Conservation (phyloP, 2,888 invertebrate species). For the Agonum fuliginosum region DNA sequence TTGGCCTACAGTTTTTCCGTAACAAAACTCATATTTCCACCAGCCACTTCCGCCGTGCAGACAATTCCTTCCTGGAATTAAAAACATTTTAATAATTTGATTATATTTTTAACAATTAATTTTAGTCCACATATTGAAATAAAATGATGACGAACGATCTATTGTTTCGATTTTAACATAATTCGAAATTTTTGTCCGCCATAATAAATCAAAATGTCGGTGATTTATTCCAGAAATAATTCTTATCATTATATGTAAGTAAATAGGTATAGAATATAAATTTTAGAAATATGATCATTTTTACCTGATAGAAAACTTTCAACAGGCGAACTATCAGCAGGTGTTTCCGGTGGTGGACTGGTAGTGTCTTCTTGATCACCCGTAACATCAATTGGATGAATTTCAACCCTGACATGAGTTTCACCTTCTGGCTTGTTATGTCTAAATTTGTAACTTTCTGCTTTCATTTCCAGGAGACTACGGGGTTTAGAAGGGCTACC, state of each 20-base stretch:
- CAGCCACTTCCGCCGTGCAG: constrained; percentile 94
- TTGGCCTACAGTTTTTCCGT: constrained; percentile 91
- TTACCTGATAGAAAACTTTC: constrained; percentile 88
- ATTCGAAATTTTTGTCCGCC: too few species aligned
- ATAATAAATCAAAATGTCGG: too few species aligned
- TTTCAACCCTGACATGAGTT: constrained; percentile 79
- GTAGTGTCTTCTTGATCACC: constrained; percentile 68
- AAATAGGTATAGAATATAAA: too few species aligned
- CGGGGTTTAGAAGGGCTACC: constrained; percentile 83
- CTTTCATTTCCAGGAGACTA: constrained; percentile 82
- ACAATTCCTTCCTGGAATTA: constrained; percentile 84
- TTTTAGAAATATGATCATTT: too few species aligned
- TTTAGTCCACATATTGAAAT: too few species aligned
- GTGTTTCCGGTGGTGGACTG: constrained; percentile 67
- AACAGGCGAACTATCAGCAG: constrained; percentile 82
- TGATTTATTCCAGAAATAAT: too few species aligned
- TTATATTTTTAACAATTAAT: too few species aligned
- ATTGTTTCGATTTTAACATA: too few species aligned
- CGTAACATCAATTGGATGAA: constrained; percentile 77
- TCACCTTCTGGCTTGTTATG: constrained; percentile 74
- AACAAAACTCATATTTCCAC: constrained; percentile 99
- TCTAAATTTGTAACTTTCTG: constrained; percentile 82
- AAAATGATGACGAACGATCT: too few species aligned
- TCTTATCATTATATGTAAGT: too few species aligned
- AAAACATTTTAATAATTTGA: not conserved